Evolutionary conservation across 1,140 invertebrate species (phyloP).

Genomic region (Diorhabda carinulata): DNA sequence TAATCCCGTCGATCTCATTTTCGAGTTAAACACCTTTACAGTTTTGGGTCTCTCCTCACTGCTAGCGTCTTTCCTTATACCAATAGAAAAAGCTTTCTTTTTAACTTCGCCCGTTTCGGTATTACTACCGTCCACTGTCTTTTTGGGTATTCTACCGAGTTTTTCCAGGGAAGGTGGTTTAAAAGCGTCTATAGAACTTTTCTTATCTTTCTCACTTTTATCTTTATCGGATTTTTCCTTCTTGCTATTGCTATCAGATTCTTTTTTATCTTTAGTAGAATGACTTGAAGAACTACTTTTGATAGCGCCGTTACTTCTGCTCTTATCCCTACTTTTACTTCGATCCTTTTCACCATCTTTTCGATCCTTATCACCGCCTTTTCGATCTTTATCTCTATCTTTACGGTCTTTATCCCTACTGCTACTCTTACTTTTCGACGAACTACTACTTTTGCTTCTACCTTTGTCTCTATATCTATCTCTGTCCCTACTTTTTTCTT

Average conservation of each 20-base stretch:
- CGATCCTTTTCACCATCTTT: slow-evolving; percentile 35
- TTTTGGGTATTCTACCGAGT: slow-evolving; percentile 73
- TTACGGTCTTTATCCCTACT: slow-evolving; percentile 43
- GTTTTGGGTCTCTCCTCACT: slow-evolving; percentile 67
- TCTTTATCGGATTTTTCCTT: slow-evolving; percentile 48
- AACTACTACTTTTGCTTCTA: slow-evolving; percentile 45
- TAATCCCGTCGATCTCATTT: slow-evolving; percentile 79
- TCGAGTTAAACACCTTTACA: slow-evolving; percentile 83
- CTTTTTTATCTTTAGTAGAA: slow-evolving; percentile 41
- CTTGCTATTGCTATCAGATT: slow-evolving; percentile 32
- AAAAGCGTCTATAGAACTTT: slow-evolving; percentile 49
- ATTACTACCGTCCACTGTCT: slow-evolving; percentile 47
- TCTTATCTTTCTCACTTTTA: slow-evolving; percentile 63
- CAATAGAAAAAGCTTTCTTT: slow-evolving; percentile 75
- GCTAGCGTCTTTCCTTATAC: slow-evolving; percentile 67
- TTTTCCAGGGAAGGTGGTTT: slow-evolving; percentile 63
- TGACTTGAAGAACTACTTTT: slow-evolving; percentile 44
- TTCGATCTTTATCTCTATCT: slow-evolving; percentile 42
- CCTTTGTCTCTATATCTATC: slow-evolving; percentile 43
- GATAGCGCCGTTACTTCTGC: slow-evolving; percentile 40
- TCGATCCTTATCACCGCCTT: slow-evolving; percentile 34
- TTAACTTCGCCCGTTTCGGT: slow-evolving; percentile 54
- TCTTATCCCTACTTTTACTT: slow-evolving; percentile 43
- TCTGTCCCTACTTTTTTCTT: slow-evolving; percentile 45
- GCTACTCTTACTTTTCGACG: slow-evolving; percentile 30